Conservation (phyloP, 2,113 vertebrate species). For the Chaenocephalus aceratus region DNA sequence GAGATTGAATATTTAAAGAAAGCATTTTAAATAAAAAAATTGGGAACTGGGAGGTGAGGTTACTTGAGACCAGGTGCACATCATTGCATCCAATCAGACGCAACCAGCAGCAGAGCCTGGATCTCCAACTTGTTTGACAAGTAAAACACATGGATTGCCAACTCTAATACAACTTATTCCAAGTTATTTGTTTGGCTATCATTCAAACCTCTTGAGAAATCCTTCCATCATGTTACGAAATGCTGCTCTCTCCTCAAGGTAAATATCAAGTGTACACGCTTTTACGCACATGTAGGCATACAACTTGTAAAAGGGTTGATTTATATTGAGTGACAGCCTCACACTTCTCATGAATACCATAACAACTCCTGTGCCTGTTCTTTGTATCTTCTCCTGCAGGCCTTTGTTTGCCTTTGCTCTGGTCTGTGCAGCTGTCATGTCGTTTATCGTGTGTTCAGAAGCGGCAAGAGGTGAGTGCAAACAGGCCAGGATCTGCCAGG, state of each 20-base stretch:
- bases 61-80: conserved; percentile 61
- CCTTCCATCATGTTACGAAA: conserved; percentile 36
- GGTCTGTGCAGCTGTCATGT: conserved; percentile 44
- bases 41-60: conserved; percentile 19
- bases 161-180: not conserved
- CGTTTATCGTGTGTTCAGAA: conserved; percentile 34
- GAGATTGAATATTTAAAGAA: not conserved
- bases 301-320: not conserved
- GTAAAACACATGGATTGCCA: not conserved
- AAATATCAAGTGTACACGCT: not conserved
- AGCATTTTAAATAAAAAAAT: not conserved
- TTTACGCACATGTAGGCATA: not conserved
- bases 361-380: not conserved
- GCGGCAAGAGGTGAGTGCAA: conserved; percentile 65
- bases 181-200: not conserved
- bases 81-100: conserved; percentile 66
- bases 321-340: not conserved
- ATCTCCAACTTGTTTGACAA: conserved; percentile 15
- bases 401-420: conserved; percentile 25
- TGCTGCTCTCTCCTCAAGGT: conserved; percentile 47
- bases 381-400: conserved; percentile 36
- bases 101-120: conserved; percentile 25
- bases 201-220: not conserved
- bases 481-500: not conserved
- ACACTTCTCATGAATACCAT: not conserved